Conservation (phyloP, 2,113 vertebrate species). For the Ptilonorhynchus violaceus region DNA sequence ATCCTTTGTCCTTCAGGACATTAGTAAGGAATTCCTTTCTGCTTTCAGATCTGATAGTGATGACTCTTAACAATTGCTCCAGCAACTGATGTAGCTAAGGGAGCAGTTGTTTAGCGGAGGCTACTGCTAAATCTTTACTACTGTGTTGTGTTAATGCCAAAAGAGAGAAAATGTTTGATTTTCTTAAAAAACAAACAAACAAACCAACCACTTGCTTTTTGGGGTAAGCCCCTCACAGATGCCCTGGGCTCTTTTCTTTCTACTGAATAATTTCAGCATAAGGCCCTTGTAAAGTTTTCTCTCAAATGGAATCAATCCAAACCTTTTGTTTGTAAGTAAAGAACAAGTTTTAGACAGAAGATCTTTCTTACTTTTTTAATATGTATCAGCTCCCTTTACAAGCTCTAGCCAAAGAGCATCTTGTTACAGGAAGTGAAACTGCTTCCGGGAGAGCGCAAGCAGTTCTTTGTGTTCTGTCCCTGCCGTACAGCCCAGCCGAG, state of each 20-base stretch:
- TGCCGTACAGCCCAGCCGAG: neutral
- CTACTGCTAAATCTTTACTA: neutral
- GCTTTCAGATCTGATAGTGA: neutral
- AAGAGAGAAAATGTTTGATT: neutral
- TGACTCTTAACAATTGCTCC: neutral
- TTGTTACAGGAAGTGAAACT: neutral
- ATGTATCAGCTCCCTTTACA: constrained; percentile 22
- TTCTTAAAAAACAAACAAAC: neutral
- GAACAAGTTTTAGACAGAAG: neutral
- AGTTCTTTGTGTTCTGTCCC: neutral
- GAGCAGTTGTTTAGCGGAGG: neutral
- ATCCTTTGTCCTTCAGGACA: neutral
- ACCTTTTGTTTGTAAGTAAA: neutral
- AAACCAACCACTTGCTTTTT: neutral
- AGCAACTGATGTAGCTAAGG: neutral
- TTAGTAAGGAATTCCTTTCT: neutral
- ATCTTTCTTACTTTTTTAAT: constrained; percentile 21
- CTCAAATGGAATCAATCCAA: neutral
- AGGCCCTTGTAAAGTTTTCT: neutral
- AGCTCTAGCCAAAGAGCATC: constrained; percentile 21
- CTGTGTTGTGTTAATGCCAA: neutral
- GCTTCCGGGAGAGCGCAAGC: neutral
- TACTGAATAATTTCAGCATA: neutral
- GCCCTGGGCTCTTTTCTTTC: neutral
- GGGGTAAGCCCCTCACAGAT: neutral